phyloP scores from a whole-genome alignment of 2,888 invertebrate genomes.

The Amphipyra tragopoginis region DNA sequence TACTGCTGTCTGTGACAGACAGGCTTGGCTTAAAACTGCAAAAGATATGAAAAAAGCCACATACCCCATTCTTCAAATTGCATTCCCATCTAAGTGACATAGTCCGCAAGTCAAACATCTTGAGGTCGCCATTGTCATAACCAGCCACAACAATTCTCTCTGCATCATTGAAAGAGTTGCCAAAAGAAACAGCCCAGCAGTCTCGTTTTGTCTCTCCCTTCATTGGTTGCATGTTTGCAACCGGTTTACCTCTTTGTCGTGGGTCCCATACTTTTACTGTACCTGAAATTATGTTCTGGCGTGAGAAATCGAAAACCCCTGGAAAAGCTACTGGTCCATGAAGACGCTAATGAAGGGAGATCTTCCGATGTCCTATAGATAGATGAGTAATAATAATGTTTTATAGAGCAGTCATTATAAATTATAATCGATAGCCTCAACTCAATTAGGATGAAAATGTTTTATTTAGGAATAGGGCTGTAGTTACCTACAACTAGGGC shows the following conservation, averaged over 20 bases:
- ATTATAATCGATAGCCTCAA: too few relatives aligned
- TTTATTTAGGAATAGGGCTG: too few relatives aligned
- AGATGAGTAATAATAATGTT: too few relatives aligned
- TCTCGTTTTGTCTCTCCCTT: constrained; percentile 93
- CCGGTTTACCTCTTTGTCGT: constrained; percentile 96
- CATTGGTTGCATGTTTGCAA: constrained; percentile 96
- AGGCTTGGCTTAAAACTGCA: too few relatives aligned
- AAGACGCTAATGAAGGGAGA: too few relatives aligned
- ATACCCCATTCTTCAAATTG: constrained; percentile 96
- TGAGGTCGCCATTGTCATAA: constrained; percentile 98
- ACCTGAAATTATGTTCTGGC: constrained; percentile 79
- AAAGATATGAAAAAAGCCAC: background rate
- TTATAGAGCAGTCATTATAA: too few relatives aligned
- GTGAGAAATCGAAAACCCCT: too few relatives aligned
- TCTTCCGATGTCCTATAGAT: too few relatives aligned
- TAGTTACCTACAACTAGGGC: too few relatives aligned
- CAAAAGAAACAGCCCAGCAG: constrained; percentile 98
- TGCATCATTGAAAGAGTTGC: constrained; percentile 96
- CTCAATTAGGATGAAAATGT: too few relatives aligned
- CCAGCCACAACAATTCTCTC: constrained; percentile 97
- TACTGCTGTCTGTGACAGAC: too few relatives aligned
- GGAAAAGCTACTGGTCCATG: too few relatives aligned
- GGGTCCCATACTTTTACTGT: constrained; percentile 98
- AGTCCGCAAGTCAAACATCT: constrained; percentile 96
- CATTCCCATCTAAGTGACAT: constrained; percentile 97